Evolutionary conservation across 2,888 invertebrate genomes (phyloP).

Genomic region (Dryadula phaetusa): DNA sequence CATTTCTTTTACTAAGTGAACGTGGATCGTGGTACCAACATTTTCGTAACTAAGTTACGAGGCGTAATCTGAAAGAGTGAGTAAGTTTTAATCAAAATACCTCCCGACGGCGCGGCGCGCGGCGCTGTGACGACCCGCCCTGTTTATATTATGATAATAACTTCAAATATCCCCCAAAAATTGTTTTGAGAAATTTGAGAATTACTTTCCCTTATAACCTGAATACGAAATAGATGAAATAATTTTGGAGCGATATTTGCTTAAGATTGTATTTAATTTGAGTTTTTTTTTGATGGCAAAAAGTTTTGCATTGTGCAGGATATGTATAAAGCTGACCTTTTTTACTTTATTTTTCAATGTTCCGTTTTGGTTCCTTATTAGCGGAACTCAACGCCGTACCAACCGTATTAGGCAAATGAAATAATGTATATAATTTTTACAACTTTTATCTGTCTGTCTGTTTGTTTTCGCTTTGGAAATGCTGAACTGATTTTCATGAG

Average conservation of each 20-base stretch:
- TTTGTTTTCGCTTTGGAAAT: too few species aligned
- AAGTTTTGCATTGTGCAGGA: too few species aligned
- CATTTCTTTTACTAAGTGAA: neutral
- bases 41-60: conserved; percentile 31
- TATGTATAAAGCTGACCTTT: too few species aligned
- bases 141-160: conserved; percentile 39
- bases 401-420: too few species aligned
- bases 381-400: too few species aligned
- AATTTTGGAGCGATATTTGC: conserved; percentile 7
- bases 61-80: conserved; percentile 30
- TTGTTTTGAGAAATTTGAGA: conserved; percentile 24
- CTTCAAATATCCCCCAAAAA: conserved; percentile 30
- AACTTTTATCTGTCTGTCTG: too few species aligned
- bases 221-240: conserved; percentile 20
- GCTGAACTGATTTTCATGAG: too few species aligned
- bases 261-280: neutral
- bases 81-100: conserved; percentile 43
- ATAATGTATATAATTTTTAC: too few species aligned
- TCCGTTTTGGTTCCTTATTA: too few species aligned
- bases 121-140: conserved; percentile 33
- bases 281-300: too few species aligned
- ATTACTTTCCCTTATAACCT: conserved; percentile 26
- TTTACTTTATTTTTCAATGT: too few species aligned
- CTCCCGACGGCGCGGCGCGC: conserved; percentile 11
- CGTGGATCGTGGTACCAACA: neutral